phyloP scores from a whole-genome alignment of 2,888 invertebrate genomes.

The Steromphala cineraria region DNA sequence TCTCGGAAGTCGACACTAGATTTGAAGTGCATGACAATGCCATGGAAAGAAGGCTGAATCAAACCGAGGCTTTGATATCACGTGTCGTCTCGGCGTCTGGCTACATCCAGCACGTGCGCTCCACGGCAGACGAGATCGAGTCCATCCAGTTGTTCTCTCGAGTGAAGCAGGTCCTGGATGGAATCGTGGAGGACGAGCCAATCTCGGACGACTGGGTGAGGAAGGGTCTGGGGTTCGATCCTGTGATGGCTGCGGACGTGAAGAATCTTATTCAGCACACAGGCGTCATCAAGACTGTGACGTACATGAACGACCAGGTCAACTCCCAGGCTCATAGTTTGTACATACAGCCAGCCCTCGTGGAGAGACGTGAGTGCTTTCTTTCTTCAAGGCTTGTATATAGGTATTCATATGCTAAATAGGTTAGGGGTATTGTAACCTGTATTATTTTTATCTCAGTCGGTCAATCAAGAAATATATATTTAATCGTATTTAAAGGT shows the following conservation, averaged over 20 bases:
- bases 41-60: neutral
- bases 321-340: neutral
- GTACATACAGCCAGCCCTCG: neutral
- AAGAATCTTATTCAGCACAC: neutral
- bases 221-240: neutral
- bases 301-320: neutral
- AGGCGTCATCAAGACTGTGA: neutral
- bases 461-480: too few species aligned
- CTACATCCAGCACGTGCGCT: neutral
- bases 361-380: neutral
- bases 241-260: neutral
- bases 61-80: neutral
- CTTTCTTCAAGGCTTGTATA: too few species aligned
- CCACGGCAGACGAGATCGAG: neutral
- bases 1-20: neutral
- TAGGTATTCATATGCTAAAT: too few species aligned
- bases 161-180: neutral
- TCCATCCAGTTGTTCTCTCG: neutral
- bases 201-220: neutral
- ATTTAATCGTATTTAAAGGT: too few species aligned
- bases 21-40: neutral
- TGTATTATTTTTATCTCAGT: too few species aligned
- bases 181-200: neutral
- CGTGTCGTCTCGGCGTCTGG: neutral
- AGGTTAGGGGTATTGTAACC: too few species aligned